Conservation (phyloP, 2,797 vertebrate genomes). For the Falco naumanni region DNA sequence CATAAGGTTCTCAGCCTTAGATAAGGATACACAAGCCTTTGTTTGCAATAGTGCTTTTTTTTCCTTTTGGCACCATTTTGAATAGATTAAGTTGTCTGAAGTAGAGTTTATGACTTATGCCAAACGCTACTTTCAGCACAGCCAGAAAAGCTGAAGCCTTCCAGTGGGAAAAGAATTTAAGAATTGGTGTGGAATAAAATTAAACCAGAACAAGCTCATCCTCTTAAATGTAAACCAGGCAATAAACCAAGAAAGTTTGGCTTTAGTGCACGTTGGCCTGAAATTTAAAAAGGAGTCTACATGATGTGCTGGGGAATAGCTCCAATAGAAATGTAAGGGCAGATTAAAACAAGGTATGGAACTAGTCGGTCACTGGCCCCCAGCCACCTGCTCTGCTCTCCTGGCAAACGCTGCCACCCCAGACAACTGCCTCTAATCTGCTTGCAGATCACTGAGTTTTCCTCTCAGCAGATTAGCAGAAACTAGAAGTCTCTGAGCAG, state of each 20-base stretch:
- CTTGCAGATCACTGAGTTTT: background rate
- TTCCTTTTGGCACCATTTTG: slow-evolving; percentile 15
- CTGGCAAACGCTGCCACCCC: background rate
- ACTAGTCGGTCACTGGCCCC: background rate
- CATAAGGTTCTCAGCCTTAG: background rate
- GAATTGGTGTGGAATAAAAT: background rate
- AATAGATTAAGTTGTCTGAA: slow-evolving; percentile 16
- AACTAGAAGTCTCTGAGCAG: background rate
- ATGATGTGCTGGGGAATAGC: background rate
- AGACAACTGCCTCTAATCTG: background rate
- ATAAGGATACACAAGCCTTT: background rate
- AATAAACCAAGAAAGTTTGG: slow-evolving; percentile 1
- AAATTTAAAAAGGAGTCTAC: background rate
- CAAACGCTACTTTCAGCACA: slow-evolving; percentile 20
- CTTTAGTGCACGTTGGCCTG: background rate
- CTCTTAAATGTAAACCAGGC: background rate
- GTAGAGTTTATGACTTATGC: background rate
- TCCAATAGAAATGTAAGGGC: background rate
- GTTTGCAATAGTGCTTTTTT: background rate
- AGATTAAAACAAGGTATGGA: background rate
- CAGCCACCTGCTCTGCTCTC: background rate
- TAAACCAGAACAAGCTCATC: background rate
- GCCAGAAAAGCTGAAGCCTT: slow-evolving; percentile 8
- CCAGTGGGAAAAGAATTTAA: background rate
- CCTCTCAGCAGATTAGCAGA: background rate